Conservation (phyloP, 2,888 invertebrate genomes). For the Scrobipalpa atriplicella region DNA sequence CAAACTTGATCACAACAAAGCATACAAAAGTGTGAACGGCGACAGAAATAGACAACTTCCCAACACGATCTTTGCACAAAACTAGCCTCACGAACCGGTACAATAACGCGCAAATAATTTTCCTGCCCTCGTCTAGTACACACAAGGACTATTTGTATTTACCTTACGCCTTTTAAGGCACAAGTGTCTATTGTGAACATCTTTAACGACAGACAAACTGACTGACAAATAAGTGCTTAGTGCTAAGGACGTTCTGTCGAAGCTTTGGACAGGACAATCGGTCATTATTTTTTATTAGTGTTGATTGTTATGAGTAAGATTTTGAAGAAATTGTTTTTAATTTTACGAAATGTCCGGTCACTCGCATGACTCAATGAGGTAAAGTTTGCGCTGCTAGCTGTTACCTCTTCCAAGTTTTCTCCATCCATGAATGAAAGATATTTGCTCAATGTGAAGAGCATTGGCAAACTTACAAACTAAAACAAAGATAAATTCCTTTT, state of each 20-base stretch:
- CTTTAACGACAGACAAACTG: conserved; percentile 10
- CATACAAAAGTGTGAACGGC: too few species aligned
- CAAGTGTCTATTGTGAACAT: conserved; percentile 21
- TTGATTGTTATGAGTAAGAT: conserved; percentile 1
- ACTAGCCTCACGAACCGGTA: not conserved
- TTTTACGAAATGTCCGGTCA: not conserved
- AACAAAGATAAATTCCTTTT: too few species aligned
- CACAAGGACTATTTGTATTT: conserved; percentile 8
- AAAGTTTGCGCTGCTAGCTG: too few species aligned
- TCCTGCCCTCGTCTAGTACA: not conserved
- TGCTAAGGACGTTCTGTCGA: not conserved
- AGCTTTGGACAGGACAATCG: not conserved
- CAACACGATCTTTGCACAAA: too few species aligned
- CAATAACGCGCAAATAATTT: not conserved
- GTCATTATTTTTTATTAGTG: not conserved
- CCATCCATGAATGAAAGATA: too few species aligned
- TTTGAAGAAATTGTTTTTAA: not conserved
- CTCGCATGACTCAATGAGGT: too few species aligned
- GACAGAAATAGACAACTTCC: too few species aligned
- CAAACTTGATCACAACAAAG: too few species aligned
- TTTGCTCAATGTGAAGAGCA: too few species aligned
- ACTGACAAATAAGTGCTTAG: conserved; percentile 9
- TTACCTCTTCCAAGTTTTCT: too few species aligned
- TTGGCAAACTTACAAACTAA: too few species aligned
- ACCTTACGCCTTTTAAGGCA: conserved; percentile 12